These are phyloP conservation scores for Mesitornis unicolor DNA, from an alignment of 2,113 vertebrate species.

Conservation along the genomic window DNA sequence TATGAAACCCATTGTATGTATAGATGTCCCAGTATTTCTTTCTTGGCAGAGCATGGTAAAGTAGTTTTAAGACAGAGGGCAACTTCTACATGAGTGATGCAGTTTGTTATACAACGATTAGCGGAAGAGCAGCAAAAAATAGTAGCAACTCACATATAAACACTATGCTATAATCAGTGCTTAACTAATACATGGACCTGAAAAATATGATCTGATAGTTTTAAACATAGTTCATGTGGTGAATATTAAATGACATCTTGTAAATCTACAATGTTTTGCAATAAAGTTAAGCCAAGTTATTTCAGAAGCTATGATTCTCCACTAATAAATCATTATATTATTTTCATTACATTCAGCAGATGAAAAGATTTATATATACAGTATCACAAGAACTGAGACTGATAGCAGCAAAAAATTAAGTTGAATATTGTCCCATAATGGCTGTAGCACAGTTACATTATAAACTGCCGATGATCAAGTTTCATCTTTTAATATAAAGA, in stretches of 20 bases:
- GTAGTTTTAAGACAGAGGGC: neutral
- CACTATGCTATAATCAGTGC: neutral
- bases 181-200: neutral
- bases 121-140: neutral
- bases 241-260: neutral
- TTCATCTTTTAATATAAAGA: neutral
- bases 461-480: neutral
- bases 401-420: neutral
- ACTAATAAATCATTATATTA: neutral
- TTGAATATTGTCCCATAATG: neutral
- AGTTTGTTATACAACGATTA: neutral
- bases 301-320: neutral
- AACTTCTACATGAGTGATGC: neutral
- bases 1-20: fast-evolving
- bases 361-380: neutral
- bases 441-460: neutral
- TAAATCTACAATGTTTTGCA: neutral
- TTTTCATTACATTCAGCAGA: neutral
- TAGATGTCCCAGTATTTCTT: neutral
- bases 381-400: neutral
- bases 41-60: neutral
- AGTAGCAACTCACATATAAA: neutral
- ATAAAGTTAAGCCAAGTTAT: neutral
- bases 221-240: neutral
- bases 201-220: neutral